A percentile compares a stretch with the other conserved stretches of the same genome.
Conservation (phyloP, 2,113 vertebrate species). For the Osmerus mordax region DNA sequence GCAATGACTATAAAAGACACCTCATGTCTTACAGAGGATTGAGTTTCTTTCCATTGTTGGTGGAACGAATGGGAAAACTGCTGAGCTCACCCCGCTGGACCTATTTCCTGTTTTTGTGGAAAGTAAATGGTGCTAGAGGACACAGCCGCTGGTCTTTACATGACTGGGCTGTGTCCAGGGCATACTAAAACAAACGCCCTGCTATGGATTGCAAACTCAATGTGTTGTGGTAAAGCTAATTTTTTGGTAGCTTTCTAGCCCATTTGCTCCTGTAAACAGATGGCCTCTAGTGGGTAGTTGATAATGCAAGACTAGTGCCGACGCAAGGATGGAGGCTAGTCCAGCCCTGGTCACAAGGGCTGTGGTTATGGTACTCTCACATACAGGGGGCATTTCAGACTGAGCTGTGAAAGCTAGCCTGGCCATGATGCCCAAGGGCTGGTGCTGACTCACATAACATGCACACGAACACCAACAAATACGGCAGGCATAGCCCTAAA, state of each 20-base stretch:
- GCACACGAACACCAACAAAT: neutral
- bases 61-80: constrained; percentile 19
- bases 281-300: neutral
- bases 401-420: neutral
- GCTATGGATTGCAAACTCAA: neutral
- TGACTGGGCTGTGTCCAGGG: neutral
- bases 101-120: constrained; percentile 52
- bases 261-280: neutral
- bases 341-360: neutral
- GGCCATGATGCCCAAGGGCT: neutral
- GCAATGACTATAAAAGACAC: constrained; percentile 20
- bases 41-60: constrained; percentile 35
- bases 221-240: neutral
- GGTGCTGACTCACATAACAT: constrained; percentile 5
- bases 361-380: neutral
- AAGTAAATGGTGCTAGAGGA: constrained; percentile 28
- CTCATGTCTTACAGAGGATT: neutral
- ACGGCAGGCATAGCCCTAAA: neutral
- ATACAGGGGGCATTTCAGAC: constrained; percentile 2
- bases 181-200: neutral
- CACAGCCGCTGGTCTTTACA: neutral
- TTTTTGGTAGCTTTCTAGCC: neutral
- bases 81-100: constrained; percentile 16
- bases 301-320: neutral
- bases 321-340: neutral